Evolutionary conservation across 53 echinoderm and acorn worm species (phyloP), one percentile per base, ranked within the genome.

Genomic region (Stichopus horrens): DNA sequence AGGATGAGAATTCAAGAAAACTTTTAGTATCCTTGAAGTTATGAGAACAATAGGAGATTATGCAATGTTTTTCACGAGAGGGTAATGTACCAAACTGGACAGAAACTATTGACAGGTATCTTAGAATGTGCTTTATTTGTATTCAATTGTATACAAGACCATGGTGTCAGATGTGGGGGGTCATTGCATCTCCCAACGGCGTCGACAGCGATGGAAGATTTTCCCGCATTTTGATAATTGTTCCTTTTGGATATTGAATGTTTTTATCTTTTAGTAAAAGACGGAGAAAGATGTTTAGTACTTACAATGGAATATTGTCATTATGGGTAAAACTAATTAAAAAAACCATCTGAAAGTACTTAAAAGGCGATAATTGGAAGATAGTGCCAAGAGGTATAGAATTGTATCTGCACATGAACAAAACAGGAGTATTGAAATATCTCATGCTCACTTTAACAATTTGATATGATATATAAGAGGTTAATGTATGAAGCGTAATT

Each of bases 101-200:
- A 71, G 18, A 18, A 71, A 71, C 37, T 71, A 16, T 16, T 71
- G 71, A 71, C 71, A 71, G 71, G 71, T 71, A 71, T 71, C 71
- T 16, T 71, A 19, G 71, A 71, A 71, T 18, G 71, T 71, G 71
- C 71, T 71, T 71, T 71, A 71, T 71, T 71, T 71, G 71, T 71
- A 71, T 71, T 71, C 71, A 71, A 71, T 71, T 7, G 71, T 13
- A 18, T 71, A 71, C 71, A 71, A 16, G 37, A 37, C 37, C 71
- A 71, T 16, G 18, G 71, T 71, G 71, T n/a, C 16, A 71, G 71
- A 5, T n/a, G 21, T 71, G 2, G 19, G 2, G 19, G 37, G 37
- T 2, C 37, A 37, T 37, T 37, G 37, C 37, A 37, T 37, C 37
- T 37, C 37, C 37, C 71, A 18, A 18, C 21, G 6, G 18, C 19